Conservation (phyloP, 2,888 invertebrate genomes). For the Entomobrya multifasciata region DNA sequence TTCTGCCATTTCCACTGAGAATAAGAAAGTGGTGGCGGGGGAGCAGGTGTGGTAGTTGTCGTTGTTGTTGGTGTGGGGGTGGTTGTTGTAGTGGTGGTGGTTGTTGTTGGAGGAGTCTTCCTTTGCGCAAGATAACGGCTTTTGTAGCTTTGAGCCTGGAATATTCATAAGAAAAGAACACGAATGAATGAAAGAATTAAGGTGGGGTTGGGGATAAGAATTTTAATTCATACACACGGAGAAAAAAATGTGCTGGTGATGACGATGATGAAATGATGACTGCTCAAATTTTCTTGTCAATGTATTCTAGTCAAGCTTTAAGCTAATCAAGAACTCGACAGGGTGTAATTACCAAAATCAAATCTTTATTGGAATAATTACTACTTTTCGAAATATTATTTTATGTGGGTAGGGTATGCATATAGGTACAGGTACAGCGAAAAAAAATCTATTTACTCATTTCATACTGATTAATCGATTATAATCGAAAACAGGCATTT, state of each 20-base stretch:
- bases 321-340: conserved; percentile 6
- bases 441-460: not conserved
- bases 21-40: conserved; percentile 75
- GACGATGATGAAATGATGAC: not conserved
- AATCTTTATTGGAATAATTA: too few species aligned
- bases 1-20: conserved; percentile 79
- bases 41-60: conserved; percentile 73
- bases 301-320: not conserved
- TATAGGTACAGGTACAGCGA: too few species aligned
- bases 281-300: conserved; percentile 6
- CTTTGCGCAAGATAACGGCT: conserved; percentile 70
- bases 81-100: conserved; percentile 72
- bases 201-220: conserved; percentile 30
- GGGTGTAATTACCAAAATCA: conserved; percentile 4
- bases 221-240: conserved; percentile 3
- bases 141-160: conserved; percentile 76
- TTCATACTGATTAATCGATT: not conserved
- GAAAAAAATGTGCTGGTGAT: not conserved
- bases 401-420: too few species aligned
- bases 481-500: too few species aligned
- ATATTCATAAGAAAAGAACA: not conserved
- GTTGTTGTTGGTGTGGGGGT: conserved; percentile 71
- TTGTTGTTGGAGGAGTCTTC: conserved; percentile 71
- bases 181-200: not conserved
- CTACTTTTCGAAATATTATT: too few species aligned